Evolutionary conservation across 1,140 invertebrate genomes (phyloP).

Genomic region (Euschistus heros): DNA sequence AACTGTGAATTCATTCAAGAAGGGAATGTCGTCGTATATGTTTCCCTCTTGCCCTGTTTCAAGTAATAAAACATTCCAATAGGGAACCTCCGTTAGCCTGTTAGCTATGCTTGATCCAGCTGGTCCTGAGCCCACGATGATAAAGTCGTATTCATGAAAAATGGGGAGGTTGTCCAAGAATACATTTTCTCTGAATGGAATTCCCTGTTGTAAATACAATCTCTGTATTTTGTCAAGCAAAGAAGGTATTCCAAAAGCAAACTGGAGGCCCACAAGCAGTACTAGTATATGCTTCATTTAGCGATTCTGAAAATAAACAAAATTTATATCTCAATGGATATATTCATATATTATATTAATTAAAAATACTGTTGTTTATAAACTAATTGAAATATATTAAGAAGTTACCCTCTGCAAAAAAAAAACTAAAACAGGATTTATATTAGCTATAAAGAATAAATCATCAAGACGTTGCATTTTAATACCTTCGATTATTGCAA

Average conservation of each 20-base stretch:
- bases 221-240: neutral
- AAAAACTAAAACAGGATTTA: no score
- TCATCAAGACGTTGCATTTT: no score
- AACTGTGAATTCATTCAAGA: conserved; percentile 34
- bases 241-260: neutral
- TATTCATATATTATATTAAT: no score
- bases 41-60: conserved; percentile 53
- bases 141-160: conserved; percentile 25
- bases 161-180: conserved; percentile 21
- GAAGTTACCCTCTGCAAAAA: no score
- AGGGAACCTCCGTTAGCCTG: conserved; percentile 47
- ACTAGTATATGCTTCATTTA: no score
- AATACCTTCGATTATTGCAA: no score
- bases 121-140: conserved; percentile 35
- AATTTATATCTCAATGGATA: no score
- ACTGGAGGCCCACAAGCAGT: no score
- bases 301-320: no score
- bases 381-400: no score
- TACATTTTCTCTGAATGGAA: neutral
- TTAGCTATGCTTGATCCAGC: conserved; percentile 62
- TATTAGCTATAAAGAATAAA: no score
- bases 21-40: conserved; percentile 43
- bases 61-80: conserved; percentile 53
- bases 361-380: no score
- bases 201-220: neutral